Base-by-base conservation (phyloP, 2,797 vertebrate species). In the Triplophysa bombifrons region DNA sequence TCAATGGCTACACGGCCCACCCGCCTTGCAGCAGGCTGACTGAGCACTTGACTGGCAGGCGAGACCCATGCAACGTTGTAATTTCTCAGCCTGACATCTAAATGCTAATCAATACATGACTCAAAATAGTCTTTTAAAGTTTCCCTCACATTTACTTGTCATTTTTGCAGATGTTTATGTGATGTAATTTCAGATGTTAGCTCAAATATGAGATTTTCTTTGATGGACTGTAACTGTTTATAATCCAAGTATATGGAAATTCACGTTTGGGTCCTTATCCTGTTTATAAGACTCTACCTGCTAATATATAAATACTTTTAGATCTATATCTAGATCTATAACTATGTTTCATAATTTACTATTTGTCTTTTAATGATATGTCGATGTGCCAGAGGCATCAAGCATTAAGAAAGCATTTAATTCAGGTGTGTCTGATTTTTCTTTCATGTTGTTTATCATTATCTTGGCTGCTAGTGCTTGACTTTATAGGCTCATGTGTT, bases 401-500 rank as follows among this genome's bases (percentile, higher is more conserved):
- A 41, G 41, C 9, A 10, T 41, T 9, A 41, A 41, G 41, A 10
- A 41, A 9, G 9, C 38, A 10, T 41, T 41, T 41, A 41, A 41
- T 41, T 8, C 38, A 41, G 41, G 41, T 11, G 8, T 41, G 41
- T 41, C 41, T 11, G 41, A 41, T 41, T 9, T 41, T 8, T 41
- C 38, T 41, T 41, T 9, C 8, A 2, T 9, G 38, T 41, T 41
- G 38, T 41, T 41, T 4, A 10, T 11, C 30, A 82, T 53, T 77
- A 44, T 70, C 27, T 56, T 16, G 30, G 34, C 19, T 71, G 16
- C 65, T 38, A 34, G 25, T 69, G n/a, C 22, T 25, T 38, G 55
- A 70, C 1, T n/a, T 38, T 48, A 55, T 83, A 14, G 19, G 51
- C 48, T 50, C 66, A 34, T 63, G 6, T 63, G 17, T 72, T 38